Conservation (phyloP, 2,113 vertebrate species). For the Rhinoptilus africanus region DNA sequence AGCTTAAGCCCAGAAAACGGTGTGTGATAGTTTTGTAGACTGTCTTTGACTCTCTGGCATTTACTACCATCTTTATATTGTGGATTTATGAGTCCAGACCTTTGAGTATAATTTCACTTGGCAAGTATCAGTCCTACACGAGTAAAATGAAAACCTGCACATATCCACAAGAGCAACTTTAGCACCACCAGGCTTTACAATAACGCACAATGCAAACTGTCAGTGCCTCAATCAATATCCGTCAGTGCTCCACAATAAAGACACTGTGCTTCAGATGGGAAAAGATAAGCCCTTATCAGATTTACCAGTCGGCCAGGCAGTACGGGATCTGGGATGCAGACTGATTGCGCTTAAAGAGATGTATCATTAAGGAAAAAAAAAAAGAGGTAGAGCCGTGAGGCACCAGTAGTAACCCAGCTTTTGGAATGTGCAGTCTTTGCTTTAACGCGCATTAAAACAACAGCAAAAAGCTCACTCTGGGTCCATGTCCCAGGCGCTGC, state of each 20-base stretch:
- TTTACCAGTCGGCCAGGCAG: not conserved
- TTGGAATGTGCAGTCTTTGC: not conserved
- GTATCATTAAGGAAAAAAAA: not conserved
- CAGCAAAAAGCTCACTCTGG: not conserved
- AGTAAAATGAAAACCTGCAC: not conserved
- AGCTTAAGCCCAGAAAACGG: not conserved
- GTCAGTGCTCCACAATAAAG: conserved; percentile 17
- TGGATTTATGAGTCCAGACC: not conserved
- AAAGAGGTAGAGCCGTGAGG: not conserved
- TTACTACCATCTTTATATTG: not conserved
- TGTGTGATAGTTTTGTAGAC: not conserved
- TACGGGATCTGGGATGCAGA: not conserved
- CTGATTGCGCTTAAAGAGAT: not conserved
- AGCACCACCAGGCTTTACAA: not conserved
- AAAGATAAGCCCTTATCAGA: conserved; percentile 12
- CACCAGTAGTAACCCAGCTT: not conserved
- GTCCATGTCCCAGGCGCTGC: conserved; percentile 15
- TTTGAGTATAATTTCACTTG: not conserved
- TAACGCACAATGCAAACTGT: not conserved
- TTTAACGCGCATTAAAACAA: not conserved
- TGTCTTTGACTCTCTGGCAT: not conserved
- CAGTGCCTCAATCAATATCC: conserved; percentile 18
- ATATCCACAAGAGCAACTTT: not conserved
- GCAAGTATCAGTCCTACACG: not conserved
- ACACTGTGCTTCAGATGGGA: not conserved